Evolutionary conservation across 1,140 invertebrate genomes (phyloP), one percentile per base, ranked within the genome.

Genomic region (Phthorimaea operculella): DNA sequence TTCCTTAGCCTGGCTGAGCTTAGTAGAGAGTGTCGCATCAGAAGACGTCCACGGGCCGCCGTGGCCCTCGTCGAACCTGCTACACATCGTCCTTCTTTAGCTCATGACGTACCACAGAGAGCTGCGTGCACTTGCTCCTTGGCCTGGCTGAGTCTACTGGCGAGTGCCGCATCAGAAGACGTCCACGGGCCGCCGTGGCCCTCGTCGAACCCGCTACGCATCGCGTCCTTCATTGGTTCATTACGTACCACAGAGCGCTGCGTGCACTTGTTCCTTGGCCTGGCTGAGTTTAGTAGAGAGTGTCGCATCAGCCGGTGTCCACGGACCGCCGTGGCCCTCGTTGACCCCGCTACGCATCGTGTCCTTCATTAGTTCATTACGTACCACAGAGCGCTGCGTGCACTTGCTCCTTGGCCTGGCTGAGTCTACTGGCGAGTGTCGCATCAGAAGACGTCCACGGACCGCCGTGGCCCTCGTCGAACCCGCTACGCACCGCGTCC

Each of bases 151-250:
- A 94, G 91, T 64, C 92, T 92, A n/a, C 84, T 76, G 52, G 90
- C 88, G n/a, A 96, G 77, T 10, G 89, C 86, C n/a, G 90, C 69
- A 77, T 95, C 93, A 0, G 79, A 66, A 1, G 84, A 56, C 0
- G 66, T 83, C 92, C 93, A 95, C 66, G 89, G 89, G 45, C 86
- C 88, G 51, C 93, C 94, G 48, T 87, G 88, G 6, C 80, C 85
- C 16, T 87, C 82, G 10, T 85, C 82, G 21, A 79, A 72, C 0
- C 90, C 81, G 39, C 83, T 88, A 42, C 96, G 88, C 4, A 95
- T 87, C 42, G n/a, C n/a, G 92, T 97, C 95, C 87, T 99, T 98
- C 0, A 99, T 91, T 61, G 93, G n/a, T n/a, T n/a, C n/a, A n/a
- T n/a, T n/a, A n/a, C 83, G 76, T 76, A 93, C 92, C 94, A 87